A percentile compares a stretch with the other conserved stretches of the same genome.
Evolutionary conservation across 2,888 invertebrate genomes (phyloP).

Genomic region (Plebejus argus): DNA sequence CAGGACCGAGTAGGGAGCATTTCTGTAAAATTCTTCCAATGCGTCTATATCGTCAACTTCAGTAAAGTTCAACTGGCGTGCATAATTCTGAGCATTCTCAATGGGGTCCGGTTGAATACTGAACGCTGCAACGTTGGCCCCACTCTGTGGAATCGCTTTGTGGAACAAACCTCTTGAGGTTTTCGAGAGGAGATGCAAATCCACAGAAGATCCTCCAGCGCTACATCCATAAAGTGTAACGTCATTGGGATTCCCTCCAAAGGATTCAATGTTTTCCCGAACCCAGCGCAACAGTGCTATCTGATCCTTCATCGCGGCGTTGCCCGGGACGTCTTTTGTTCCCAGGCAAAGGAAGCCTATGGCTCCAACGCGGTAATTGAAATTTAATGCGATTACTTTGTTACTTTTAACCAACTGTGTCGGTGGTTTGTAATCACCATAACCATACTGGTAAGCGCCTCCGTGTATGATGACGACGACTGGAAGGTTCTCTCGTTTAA

Average conservation of each 20-base stretch:
- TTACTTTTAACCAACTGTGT: constrained; percentile 48
- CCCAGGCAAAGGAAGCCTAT: constrained; percentile 61
- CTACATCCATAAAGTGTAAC: constrained; percentile 58
- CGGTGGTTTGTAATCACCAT: constrained; percentile 46
- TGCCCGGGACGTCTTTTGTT: constrained; percentile 58
- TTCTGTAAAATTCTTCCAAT: constrained; percentile 57
- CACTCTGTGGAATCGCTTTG: constrained; percentile 59
- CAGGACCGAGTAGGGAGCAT: constrained; percentile 46
- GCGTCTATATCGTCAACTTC: constrained; percentile 50
- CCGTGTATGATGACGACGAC: constrained; percentile 69
- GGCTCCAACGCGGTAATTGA: constrained; percentile 58
- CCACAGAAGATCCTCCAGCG: constrained; percentile 57
- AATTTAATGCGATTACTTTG: constrained; percentile 52
- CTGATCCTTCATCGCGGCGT: constrained; percentile 66
- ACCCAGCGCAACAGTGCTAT: constrained; percentile 52
- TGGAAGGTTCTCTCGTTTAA: constrained; percentile 48
- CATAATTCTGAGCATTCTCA: constrained; percentile 52
- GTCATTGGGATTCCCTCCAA: constrained; percentile 63
- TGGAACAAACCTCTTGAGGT: constrained; percentile 53
- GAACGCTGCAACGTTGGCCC: constrained; percentile 48
- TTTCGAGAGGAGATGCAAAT: constrained; percentile 55
- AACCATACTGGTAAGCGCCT: constrained; percentile 61
- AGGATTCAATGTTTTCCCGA: constrained; percentile 55
- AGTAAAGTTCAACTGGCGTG: constrained; percentile 47
- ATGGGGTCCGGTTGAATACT: constrained; percentile 55